These are phyloP conservation scores for Chroicocephalus ridibundus DNA, from an alignment of 2,113 vertebrate species.

Conservation along the genomic window DNA sequence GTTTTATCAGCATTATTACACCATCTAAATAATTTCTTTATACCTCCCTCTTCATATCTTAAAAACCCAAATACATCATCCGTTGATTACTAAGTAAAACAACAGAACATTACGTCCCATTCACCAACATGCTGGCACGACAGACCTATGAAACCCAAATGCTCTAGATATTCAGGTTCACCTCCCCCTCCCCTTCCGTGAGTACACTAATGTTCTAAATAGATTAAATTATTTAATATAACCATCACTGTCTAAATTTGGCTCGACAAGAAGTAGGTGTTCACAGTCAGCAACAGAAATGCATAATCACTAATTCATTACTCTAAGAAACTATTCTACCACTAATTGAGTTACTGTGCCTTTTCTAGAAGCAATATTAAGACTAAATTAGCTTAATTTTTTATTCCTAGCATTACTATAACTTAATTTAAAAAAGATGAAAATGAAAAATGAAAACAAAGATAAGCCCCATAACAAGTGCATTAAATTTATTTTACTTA, in stretches of 20 bases:
- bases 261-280: not conserved
- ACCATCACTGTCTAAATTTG: not conserved
- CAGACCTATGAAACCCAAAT: not conserved
- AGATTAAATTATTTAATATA: not conserved
- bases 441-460: constrained; percentile 28
- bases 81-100: not conserved
- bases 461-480: not conserved
- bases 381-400: constrained; percentile 4
- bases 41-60: not conserved
- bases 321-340: constrained; percentile 4
- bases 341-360: constrained; percentile 12
- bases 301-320: constrained; percentile 36
- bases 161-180: not conserved
- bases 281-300: not conserved
- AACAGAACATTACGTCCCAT: not conserved
- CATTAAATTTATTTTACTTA: constrained; percentile 37
- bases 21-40: not conserved
- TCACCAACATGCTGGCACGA: not conserved
- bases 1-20: not conserved
- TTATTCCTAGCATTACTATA: not conserved
- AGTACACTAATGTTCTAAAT: not conserved
- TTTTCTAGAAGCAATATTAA: constrained; percentile 20
- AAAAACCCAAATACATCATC: not conserved
- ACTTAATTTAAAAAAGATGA: constrained; percentile 2
- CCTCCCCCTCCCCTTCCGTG: not conserved